Evolutionary conservation across 2,888 invertebrate species (phyloP), one percentile per base, ranked within the genome.

Genomic region (Athetis lepigone): DNA sequence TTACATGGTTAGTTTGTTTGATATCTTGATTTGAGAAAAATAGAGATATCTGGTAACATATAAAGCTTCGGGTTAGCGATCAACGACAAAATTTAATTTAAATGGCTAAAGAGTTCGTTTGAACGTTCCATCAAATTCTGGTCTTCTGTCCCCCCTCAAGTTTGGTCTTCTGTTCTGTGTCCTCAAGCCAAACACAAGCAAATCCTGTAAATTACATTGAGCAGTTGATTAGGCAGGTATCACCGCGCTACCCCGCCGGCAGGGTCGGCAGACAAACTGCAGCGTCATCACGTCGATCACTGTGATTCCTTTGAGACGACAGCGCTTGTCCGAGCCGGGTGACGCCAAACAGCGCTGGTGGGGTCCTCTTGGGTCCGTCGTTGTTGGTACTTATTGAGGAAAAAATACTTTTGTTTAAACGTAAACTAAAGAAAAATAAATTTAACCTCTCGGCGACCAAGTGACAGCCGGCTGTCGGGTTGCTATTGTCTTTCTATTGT

Each of bases 221-320:
- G 52, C 57, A 46, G 37, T 75, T 70, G 18, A 70, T 70, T 61
- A 70, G 25, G 5, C 11, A 29, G 40, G 42, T 70, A 75, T 70
- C 62, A 69, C 51, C 64, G 16, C 49, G 70, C 66, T 55, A 62
- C 59, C 50, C 71, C 9, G 16, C 6, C 9, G 19, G 25, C 36
- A 47, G 72, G 74, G 66, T 55, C 64, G 59, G 77, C 75, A 65
- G 81, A 83, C 49, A 51, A 81, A 84, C 83, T 85, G 85, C 84
- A 80, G 81, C 63, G 85, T 95, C 95, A 94, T 85, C 86, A 79
- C 85, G 90, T 91, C 91, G 86, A 91, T 94, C 94, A 94, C 88
- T 89, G 90, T 89, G 87, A 89, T 90, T 89, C 90, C 86, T 90
- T 90, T 92, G 91, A 92, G 90, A 88, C 88, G 93, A 92, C 92